Evolutionary conservation across 1,140 invertebrate species (phyloP).

Genomic region (Popillia japonica): DNA sequence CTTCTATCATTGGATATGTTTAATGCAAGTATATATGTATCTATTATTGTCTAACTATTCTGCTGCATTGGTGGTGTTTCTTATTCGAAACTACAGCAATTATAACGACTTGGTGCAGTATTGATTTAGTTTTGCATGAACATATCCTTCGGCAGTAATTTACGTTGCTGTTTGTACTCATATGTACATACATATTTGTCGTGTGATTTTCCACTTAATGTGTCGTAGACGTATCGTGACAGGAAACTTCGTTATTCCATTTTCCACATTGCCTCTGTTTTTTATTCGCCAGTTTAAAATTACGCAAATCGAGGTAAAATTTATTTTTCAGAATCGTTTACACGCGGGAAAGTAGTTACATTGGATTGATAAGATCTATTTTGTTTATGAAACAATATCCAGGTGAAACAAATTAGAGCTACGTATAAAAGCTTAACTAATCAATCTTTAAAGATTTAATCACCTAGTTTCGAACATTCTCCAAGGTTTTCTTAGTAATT

Average conservation of each 20-base stretch:
- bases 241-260: not conserved
- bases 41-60: not conserved
- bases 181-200: slow-evolving; percentile 14
- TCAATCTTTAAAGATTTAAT: too few relatives aligned
- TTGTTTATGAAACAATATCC: too few relatives aligned
- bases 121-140: slow-evolving; percentile 33
- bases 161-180: not conserved
- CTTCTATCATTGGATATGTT: slow-evolving; percentile 13
- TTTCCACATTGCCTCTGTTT: not conserved
- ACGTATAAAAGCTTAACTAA: too few relatives aligned
- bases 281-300: not conserved
- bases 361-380: too few relatives aligned
- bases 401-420: too few relatives aligned
- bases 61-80: slow-evolving; percentile 32
- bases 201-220: slow-evolving; percentile 1
- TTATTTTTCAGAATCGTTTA: too few relatives aligned
- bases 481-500: too few relatives aligned
- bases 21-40: not conserved
- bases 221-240: not conserved
- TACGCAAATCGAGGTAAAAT: too few relatives aligned
- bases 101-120: slow-evolving; percentile 26
- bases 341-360: too few relatives aligned
- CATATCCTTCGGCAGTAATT: slow-evolving; percentile 22
- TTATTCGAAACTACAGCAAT: slow-evolving; percentile 17
- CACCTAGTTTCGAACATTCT: too few relatives aligned